These are phyloP conservation scores for Sceloporus tristichus DNA, from an alignment of 2,113 vertebrate genomes.

Conservation along the genomic window DNA sequence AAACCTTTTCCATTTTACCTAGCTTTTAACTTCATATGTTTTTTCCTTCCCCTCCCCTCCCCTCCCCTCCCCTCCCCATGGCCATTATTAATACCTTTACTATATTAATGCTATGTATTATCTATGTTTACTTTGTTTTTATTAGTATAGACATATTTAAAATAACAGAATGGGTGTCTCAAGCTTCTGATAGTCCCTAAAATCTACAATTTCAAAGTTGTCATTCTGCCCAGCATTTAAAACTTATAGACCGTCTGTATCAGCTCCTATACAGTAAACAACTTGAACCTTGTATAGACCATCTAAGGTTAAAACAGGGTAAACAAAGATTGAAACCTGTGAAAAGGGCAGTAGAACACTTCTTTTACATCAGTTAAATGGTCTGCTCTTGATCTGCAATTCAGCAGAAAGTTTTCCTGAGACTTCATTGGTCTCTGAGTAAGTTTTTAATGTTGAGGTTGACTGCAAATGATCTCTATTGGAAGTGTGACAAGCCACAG, in stretches of 20 bases:
- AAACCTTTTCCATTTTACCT: background rate
- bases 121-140: background rate
- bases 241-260: background rate
- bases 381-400: slow-evolving; percentile 6
- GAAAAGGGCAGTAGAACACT: background rate
- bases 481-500: slow-evolving; percentile 38
- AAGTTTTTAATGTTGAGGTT: slow-evolving; percentile 35
- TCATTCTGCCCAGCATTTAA: background rate
- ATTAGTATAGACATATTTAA: background rate
- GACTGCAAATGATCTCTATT: slow-evolving; percentile 37
- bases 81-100: background rate
- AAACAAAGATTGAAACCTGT: slow-evolving; percentile 9
- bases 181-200: background rate
- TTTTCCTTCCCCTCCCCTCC: background rate
- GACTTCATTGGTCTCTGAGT: slow-evolving; percentile 18
- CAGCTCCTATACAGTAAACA: too few species aligned
- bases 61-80: background rate
- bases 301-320: background rate
- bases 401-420: slow-evolving; percentile 8
- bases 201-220: background rate
- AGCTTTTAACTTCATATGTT: background rate
- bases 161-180: background rate
- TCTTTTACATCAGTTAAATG: slow-evolving; percentile 1
- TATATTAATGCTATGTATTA: background rate
- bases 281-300: background rate